phyloP scores from a whole-genome alignment of 2,797 vertebrate species.

The Lacerta bilineata region DNA sequence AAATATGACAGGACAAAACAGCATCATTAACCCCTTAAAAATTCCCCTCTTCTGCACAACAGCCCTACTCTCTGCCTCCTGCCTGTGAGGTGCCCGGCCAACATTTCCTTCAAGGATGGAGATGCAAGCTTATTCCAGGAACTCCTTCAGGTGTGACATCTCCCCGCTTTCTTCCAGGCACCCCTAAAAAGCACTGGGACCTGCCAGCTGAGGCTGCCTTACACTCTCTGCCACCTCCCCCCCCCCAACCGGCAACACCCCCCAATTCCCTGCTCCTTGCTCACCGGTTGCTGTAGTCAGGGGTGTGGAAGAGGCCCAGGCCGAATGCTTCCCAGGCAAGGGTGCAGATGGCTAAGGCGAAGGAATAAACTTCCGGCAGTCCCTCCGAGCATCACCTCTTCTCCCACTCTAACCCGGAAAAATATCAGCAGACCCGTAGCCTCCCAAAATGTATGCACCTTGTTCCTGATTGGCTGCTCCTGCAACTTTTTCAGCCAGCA shows the following conservation, averaged over 20 bases:
- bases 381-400: rapidly evolving
- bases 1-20: neutral
- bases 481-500: neutral
- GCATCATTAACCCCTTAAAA: too few relatives aligned
- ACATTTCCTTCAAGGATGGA: neutral
- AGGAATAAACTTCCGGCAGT: conserved; percentile 19
- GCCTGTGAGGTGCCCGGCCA: too few relatives aligned
- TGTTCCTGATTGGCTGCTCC: neutral
- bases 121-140: neutral
- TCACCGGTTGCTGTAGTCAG: conserved; percentile 9
- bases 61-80: too few relatives aligned
- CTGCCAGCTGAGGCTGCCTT: neutral
- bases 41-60: too few relatives aligned
- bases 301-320: neutral
- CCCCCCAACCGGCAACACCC: neutral
- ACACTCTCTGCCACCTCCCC: neutral
- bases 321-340: neutral
- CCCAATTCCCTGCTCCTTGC: neutral
- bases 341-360: neutral
- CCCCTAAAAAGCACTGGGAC: neutral
- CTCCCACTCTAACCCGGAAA: neutral
- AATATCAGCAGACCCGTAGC: neutral
- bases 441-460: neutral
- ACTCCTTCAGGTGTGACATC: neutral
- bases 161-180: neutral